Evolutionary conservation across 1,140 invertebrate species (phyloP), one percentile per base, ranked within the genome.

Genomic region (Drosophila ananassae): DNA sequence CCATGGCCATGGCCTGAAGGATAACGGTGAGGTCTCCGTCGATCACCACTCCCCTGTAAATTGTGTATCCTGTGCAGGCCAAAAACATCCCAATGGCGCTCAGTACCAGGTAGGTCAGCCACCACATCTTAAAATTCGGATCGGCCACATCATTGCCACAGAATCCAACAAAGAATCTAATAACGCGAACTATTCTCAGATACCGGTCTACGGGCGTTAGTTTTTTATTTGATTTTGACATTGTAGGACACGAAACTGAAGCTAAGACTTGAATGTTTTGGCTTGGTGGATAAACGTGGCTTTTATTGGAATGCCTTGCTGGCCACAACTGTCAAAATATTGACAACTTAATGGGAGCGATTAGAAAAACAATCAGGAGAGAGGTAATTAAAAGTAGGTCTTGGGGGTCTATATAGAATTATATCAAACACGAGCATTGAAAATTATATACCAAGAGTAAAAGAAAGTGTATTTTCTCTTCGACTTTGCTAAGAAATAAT

Each of bases 101-200:
- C 0, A 89, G 44, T 0, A 89, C 30, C 0, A 48, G 1, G 12
- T 89, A 89, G 1, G 79, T 89, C 9, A 80, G 39, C 48, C 50
- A 47, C 66, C 73, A 80, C 76, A 84, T 77, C 0, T 46, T 61
- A 46, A 62, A 89, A 8, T 80, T 55, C 0, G 75, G 83, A 64
- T 68, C 24, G n/a, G 73, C 28, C 3, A 89, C 47, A 55, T 89
- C 84, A 0, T 64, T 67, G 13, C 84, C 84, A 17, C 68, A 77
- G 6, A 84, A n/a, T 2, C 37, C 32, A 22, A 59, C 77, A 52
- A 79, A 89, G 8, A 83, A 74, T 0, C 84, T 67, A 1, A 89
- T 69, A 17, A 80, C 2, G 0, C 37, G 54, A 4, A 67, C 73
- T 21, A 89, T 56, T 21, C 60, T 66, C 7, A 39, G 9, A 24